A percentile compares a stretch with the other conserved stretches of the same genome.
These are phyloP conservation scores for Mystacides longicornis DNA, from an alignment of 2,888 invertebrate genomes.

Conservation along the genomic window DNA sequence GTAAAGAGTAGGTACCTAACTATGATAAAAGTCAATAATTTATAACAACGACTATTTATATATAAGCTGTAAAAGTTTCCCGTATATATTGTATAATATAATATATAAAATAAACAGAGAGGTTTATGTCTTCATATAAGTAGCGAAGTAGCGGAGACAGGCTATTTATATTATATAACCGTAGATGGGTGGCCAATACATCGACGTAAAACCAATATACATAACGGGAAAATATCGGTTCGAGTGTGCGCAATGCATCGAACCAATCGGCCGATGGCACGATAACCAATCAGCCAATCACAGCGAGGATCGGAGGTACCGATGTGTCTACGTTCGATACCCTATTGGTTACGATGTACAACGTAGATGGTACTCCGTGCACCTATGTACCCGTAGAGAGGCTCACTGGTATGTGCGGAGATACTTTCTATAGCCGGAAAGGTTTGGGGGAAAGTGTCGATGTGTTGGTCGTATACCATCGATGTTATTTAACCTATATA, in stretches of 20 bases:
- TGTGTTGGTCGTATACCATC: too few species aligned
- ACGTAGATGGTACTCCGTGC: constrained; percentile 10
- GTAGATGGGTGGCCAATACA: not conserved
- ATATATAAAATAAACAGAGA: too few species aligned
- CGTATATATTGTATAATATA: too few species aligned
- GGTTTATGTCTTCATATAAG: not conserved
- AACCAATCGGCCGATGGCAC: constrained; percentile 47
- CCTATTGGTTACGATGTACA: constrained; percentile 23
- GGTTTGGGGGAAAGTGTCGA: too few species aligned
- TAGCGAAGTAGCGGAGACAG: not conserved
- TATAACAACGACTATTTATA: too few species aligned
- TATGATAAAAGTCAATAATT: too few species aligned
- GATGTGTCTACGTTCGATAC: constrained; percentile 26
- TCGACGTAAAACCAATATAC: constrained; percentile 20
- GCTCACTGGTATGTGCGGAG: too few species aligned
- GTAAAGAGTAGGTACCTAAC: too few species aligned
- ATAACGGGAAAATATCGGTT: constrained; percentile 37
- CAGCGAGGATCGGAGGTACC: constrained; percentile 27
- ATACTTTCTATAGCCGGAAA: too few species aligned
- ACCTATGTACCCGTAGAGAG: constrained; percentile 1
- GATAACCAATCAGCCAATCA: constrained; percentile 53
- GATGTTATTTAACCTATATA: too few species aligned
- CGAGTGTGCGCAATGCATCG: constrained; percentile 49
- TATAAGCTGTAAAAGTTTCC: too few species aligned
- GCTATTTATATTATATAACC: too few species aligned